Evolutionary conservation across 1,140 invertebrate species (phyloP), one percentile per base, ranked within the genome.

Genomic region (Drosophila micromelanica): DNA sequence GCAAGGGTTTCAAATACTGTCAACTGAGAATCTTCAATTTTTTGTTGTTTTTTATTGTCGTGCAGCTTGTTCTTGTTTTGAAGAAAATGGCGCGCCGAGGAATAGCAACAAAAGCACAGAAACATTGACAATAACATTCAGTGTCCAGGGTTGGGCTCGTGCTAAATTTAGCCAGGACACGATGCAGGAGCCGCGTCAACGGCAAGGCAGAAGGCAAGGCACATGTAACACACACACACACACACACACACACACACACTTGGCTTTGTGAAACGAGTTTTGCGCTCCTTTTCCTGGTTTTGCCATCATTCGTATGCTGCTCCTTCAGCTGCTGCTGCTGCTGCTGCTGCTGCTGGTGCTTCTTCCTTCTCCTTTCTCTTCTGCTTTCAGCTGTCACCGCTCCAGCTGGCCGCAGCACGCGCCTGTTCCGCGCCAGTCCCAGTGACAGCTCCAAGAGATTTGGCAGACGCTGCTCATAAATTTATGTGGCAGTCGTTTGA

Each of bases 401-500:
- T 43, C n/a, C 46, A 49, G 54, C 54, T 56, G 37, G 20, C 17
- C 15, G 48, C n/a, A n/a, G 69, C 69, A 72, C 69, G 69, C 69
- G 68, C 42, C 48, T 61, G 6, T 40, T n/a, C 13, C 27, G 20
- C 42, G 27, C 51, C 38, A 12, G 23, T 32, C 57, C 52, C 49
- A 57, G 59, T 59, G 73, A 63, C 46, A 74, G 20, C 42, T 64
- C 43, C 67, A 54, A 49, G 62, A 81, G 80, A 76, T 84, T 84
- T 84, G 75, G 72, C 73, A 85, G 76, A 72, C 71, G 65, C 55
- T 64, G 80, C 80, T 84, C 76, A 85, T 84, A 84, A 84, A 84
- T 85, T 84, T 73, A 76, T 85, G 80, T 80, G 80, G 76, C 76
- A 84, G 76, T 74, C 80, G 76, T 76, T 80, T 85, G 76, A 76